phyloP scores from a whole-genome alignment of 2,888 invertebrate genomes.

The Tenthredo livida region DNA sequence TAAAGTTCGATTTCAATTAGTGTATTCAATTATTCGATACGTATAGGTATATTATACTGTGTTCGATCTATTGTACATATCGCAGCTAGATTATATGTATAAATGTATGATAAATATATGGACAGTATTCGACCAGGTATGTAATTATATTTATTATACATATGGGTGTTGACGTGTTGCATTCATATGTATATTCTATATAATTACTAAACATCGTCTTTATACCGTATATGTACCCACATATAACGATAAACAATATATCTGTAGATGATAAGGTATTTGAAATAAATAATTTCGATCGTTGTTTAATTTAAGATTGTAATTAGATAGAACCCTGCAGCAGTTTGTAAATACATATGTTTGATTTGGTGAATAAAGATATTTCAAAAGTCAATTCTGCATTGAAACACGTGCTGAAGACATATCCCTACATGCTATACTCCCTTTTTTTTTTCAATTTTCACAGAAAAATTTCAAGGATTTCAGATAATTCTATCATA shows the following conservation, averaged over 20 bases:
- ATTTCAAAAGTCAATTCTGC: conserved; percentile 46
- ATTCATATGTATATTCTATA: not conserved
- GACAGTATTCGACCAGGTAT: not conserved
- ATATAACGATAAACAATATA: not conserved
- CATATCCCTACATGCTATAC: not conserved
- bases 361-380: conserved; percentile 68
- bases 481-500: not conserved
- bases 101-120: conserved; percentile 67
- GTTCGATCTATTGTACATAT: conserved; percentile 2
- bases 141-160: not conserved
- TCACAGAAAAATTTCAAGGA: not conserved
- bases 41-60: not conserved
- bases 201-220: not conserved
- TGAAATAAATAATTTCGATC: conserved; percentile 41
- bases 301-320: conserved; percentile 40
- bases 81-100: conserved; percentile 61
- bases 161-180: not conserved
- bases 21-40: not conserved
- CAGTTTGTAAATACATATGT: conserved; percentile 58
- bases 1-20: conserved; percentile 10
- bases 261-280: not conserved
- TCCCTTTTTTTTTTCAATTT: not conserved
- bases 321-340: conserved; percentile 41
- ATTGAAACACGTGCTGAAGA: not conserved
- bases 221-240: not conserved